Percentiles rank a stretch among this genome's conserved stretches.
phyloP scores from a whole-genome alignment of 2,888 invertebrate species.

The Abrostola tripartita region DNA sequence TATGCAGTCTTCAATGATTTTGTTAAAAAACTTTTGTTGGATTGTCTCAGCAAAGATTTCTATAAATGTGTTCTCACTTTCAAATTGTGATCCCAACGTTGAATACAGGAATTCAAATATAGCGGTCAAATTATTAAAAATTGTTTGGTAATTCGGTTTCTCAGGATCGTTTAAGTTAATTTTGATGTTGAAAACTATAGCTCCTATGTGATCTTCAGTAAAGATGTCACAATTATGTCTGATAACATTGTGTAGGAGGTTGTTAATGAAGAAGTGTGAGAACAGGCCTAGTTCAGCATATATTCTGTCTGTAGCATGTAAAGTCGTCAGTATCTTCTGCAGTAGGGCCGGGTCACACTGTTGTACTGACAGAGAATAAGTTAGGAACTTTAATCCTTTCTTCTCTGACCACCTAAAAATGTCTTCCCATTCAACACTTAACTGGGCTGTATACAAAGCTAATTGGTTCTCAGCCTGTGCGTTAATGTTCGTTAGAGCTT shows the following conservation, averaged over 20 bases:
- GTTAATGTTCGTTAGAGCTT: conserved; percentile 71
- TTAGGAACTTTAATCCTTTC: conserved; percentile 72
- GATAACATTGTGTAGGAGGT: conserved; percentile 79
- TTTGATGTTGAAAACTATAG: conserved; percentile 81
- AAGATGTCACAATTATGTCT: conserved; percentile 81
- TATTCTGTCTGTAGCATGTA: conserved; percentile 76
- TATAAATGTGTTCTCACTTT: conserved; percentile 77
- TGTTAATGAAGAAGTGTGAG: conserved; percentile 81
- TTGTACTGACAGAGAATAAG: conserved; percentile 78
- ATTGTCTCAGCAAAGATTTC: conserved; percentile 79
- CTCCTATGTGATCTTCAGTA: conserved; percentile 80
- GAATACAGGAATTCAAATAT: conserved; percentile 84
- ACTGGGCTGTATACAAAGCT: conserved; percentile 76
- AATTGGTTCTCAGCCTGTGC: conserved; percentile 79
- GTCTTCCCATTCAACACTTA: conserved; percentile 84
- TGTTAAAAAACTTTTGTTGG: conserved; percentile 78
- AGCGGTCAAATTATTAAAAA: conserved; percentile 82
- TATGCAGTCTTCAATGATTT: conserved; percentile 83
- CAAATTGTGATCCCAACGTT: conserved; percentile 79
- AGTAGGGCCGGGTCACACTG: conserved; percentile 79
- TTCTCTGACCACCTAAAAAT: conserved; percentile 81
- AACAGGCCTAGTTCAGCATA: conserved; percentile 80
- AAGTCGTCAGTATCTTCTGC: conserved; percentile 78
- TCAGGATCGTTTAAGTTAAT: conserved; percentile 73
- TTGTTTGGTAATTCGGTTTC: conserved; percentile 78